Evolutionary conservation across 2,888 invertebrate species (phyloP), one percentile per base, ranked within the genome.

Genomic region (Polyploca ridens): DNA sequence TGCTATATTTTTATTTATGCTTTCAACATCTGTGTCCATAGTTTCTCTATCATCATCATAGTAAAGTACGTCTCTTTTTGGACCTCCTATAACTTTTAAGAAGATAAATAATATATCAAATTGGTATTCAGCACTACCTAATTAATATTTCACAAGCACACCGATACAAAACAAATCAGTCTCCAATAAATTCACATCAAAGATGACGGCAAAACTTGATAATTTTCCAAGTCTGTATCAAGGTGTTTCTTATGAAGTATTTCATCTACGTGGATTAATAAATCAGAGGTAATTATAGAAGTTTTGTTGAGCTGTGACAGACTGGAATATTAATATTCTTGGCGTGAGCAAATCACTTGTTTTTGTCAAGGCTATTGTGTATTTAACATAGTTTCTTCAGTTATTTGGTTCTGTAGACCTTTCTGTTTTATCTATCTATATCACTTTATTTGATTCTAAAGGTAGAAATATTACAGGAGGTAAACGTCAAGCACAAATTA

Each of bases 321-420:
- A 72, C 71, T 66, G 67, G 79, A 78, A 78, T 78, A 74, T 77
- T 77, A 78, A 77, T 75, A 75, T 67, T 70, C 66, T 71, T n/a
- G 63, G 66, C 67, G 64, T 71, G 68, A 72, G 62, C 64, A 67
- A n/a, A 78, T 78, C 73, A 73, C 68, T 73, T 66, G 62, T 69
- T 77, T 69, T 62, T 57, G 14, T 33, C 54, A 54, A 54, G 54
- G 54, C 19, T 19, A 10, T 19, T n/a, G 14, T 46, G n/a, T 46
- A 46, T 46, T 46, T n/a, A 8, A 41, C 13, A 41, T 11, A 41
- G 11, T 41, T 11, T 41, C 8, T 3, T 8, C 41, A n/a, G 5
- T n/a, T 7, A 46, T 46, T 46, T 14, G n/a, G n/a, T n/a, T 46
- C 14, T 3, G 44, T 7, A 14, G 44, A 59, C 38, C 38, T 33